Conservation (phyloP, 2,888 invertebrate species). For the Bedellia somnulentella region DNA sequence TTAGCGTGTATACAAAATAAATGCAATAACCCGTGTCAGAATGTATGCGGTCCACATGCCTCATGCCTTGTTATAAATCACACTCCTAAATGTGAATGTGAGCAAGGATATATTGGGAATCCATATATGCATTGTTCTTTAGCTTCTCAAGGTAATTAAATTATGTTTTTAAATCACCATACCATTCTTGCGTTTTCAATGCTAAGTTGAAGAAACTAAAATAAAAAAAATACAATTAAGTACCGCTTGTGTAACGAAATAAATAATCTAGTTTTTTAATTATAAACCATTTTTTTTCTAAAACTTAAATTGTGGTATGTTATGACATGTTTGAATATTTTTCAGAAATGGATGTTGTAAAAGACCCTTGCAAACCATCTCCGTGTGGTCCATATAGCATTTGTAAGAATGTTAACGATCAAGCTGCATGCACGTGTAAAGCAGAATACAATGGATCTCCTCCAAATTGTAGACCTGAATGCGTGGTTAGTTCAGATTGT, state of each 20-base stretch:
- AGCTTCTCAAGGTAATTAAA: slow-evolving; percentile 26
- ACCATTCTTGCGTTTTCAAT: too few species aligned
- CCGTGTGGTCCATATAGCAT: slow-evolving; percentile 78
- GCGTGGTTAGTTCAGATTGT: slow-evolving; percentile 68
- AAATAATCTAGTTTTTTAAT: too few species aligned
- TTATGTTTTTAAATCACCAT: too few species aligned
- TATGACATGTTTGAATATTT: too few species aligned
- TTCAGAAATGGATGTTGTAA: slow-evolving; percentile 18
- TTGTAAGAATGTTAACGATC: slow-evolving; percentile 69
- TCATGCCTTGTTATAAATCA: slow-evolving; percentile 74
- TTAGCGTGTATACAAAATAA: slow-evolving; percentile 73
- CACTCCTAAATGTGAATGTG: slow-evolving; percentile 69
- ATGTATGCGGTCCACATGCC: slow-evolving; percentile 74
- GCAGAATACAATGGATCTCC: slow-evolving; percentile 67
- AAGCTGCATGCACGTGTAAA: slow-evolving; percentile 73
- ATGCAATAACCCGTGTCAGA: slow-evolving; percentile 75
- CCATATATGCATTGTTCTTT: slow-evolving; percentile 60
- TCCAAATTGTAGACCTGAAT: slow-evolving; percentile 68
- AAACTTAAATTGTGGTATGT: too few species aligned
- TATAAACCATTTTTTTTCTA: too few species aligned
- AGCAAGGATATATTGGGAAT: slow-evolving; percentile 64
- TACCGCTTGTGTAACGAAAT: too few species aligned
- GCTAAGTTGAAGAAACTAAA: too few species aligned
- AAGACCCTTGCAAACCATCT: slow-evolving; percentile 71
- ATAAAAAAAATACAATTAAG: too few species aligned